phyloP scores from a whole-genome alignment of 2,113 vertebrate species.

The Acrocephalus kingi region DNA sequence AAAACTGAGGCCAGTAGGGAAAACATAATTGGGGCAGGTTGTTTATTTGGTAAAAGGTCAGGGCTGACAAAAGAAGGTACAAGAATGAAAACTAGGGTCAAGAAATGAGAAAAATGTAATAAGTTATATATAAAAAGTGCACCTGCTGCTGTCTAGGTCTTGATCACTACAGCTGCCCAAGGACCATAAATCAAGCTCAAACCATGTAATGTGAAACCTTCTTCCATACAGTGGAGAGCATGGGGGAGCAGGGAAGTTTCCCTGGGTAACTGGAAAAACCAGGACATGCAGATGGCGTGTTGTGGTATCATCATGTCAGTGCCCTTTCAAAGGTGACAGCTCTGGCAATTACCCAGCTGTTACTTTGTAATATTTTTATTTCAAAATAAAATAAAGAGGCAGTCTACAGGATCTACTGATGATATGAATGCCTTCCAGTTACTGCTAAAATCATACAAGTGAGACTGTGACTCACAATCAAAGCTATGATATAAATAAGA shows the following conservation, averaged over 20 bases:
- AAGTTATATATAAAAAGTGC: fast-evolving
- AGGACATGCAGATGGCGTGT: not conserved
- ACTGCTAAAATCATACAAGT: not conserved
- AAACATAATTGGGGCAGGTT: not conserved
- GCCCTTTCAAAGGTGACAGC: not conserved
- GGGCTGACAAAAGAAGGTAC: not conserved
- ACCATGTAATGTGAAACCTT: not conserved
- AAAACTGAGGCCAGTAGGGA: not conserved
- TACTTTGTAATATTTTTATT: not conserved
- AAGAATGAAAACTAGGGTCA: not conserved
- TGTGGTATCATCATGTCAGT: not conserved
- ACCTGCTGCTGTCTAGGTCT: not conserved
- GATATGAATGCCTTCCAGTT: not conserved
- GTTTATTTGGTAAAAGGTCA: not conserved
- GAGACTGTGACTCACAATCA: not conserved
- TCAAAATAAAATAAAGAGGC: not conserved
- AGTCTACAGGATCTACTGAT: not conserved
- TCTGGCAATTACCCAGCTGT: not conserved
- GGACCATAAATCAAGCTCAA: not conserved
- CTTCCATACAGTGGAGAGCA: not conserved
- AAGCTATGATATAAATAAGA: not conserved
- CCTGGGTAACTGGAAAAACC: not conserved
- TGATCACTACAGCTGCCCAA: not conserved
- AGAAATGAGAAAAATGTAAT: not conserved
- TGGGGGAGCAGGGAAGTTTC: not conserved